Evolutionary conservation across 2,888 invertebrate genomes (phyloP).

Genomic region (Theretra japonica): DNA sequence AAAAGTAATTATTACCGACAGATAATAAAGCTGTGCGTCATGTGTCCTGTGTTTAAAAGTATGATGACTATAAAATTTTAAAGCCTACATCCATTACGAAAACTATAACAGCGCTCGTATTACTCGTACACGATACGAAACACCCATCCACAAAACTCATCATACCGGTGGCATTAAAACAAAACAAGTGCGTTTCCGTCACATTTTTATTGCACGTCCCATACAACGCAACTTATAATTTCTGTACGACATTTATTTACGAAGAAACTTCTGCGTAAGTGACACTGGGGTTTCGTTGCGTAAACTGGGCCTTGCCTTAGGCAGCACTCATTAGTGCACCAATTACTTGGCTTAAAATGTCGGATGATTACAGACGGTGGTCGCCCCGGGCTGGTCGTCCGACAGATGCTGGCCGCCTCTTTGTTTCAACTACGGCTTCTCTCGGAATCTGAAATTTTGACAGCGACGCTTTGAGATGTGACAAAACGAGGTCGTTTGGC

Average conservation of each 20-base stretch:
- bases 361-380: conserved; percentile 74
- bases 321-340: conserved; percentile 76
- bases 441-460: conserved; percentile 60
- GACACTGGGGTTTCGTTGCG: conserved; percentile 74
- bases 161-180: conserved; percentile 25
- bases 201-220: conserved; percentile 27
- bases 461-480: conserved; percentile 42
- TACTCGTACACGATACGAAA: conserved; percentile 19
- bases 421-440: conserved; percentile 62
- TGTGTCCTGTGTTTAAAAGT: conserved; percentile 30
- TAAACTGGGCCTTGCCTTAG: conserved; percentile 77
- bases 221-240: conserved; percentile 26
- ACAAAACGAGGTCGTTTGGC: conserved; percentile 2
- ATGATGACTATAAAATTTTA: conserved; percentile 27
- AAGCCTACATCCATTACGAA: conserved; percentile 14
- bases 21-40: conserved; percentile 29
- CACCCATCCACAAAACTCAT: conserved; percentile 17
- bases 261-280: conserved; percentile 53
- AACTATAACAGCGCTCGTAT: conserved; percentile 13
- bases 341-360: conserved; percentile 80
- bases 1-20: conserved; percentile 19
- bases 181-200: conserved; percentile 23
- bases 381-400: conserved; percentile 64
- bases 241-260: conserved; percentile 27
- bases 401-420: conserved; percentile 72